These are phyloP conservation scores for Steinernema carpocapsae DNA, from an alignment of 2,888 invertebrate species.

Conservation along the genomic window DNA sequence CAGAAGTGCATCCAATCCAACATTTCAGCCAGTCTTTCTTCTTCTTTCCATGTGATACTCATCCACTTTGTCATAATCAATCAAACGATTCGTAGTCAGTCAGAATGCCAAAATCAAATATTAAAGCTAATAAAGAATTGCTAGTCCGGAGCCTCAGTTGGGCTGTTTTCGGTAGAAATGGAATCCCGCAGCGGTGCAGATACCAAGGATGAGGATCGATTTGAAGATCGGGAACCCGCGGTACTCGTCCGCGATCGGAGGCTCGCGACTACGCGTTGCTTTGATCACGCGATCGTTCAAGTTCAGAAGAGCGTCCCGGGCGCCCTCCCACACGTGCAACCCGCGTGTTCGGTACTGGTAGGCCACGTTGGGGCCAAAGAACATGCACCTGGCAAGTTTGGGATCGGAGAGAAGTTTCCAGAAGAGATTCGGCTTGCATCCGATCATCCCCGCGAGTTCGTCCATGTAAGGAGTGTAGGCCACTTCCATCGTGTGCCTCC, in stretches of 20 bases:
- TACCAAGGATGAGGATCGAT: not conserved
- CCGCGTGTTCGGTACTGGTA: conserved; percentile 56
- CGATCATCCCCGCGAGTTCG: conserved; percentile 70
- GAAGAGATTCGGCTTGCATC: conserved; percentile 69
- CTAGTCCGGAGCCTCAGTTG: not conserved
- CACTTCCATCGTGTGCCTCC: conserved; percentile 70
- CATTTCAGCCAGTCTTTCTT: conserved; percentile 17
- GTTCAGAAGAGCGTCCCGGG: conserved; percentile 54
- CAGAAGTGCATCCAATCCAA: not conserved
- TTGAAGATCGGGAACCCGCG: not conserved
- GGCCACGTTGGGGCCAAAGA: conserved; percentile 49
- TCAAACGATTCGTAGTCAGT: not conserved
- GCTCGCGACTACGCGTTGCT: not conserved
- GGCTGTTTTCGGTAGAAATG: not conserved
- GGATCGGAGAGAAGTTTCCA: conserved; percentile 59
- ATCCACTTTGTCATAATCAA: conserved; percentile 1
- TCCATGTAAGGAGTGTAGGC: conserved; percentile 70
- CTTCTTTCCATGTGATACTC: conserved; percentile 24
- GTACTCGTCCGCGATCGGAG: not conserved
- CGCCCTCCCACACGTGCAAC: conserved; percentile 55
- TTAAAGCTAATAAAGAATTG: not conserved
- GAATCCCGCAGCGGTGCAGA: not conserved
- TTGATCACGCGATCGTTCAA: conserved; percentile 48
- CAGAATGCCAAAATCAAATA: not conserved
- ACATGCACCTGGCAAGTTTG: conserved; percentile 33